Conservation (phyloP, 2,797 vertebrate species). For the Chanos chanos region DNA sequence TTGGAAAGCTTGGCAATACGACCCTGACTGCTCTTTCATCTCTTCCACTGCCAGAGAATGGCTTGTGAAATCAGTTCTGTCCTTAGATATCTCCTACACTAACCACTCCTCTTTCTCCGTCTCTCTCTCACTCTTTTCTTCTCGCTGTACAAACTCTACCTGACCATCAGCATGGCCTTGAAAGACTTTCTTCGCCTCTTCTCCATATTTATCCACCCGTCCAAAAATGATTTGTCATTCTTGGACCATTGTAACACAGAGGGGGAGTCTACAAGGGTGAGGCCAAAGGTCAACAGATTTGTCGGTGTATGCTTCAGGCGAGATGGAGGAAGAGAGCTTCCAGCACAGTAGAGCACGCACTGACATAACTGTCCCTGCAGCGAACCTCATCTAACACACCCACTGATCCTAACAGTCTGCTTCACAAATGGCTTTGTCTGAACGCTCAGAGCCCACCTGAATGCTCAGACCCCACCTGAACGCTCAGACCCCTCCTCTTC, state of each 20-base stretch:
- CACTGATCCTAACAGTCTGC: no score
- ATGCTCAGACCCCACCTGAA: no score
- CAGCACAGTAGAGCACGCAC: no score
- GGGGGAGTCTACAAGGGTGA: neutral
- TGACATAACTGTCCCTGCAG: no score
- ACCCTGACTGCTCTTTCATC: no score
- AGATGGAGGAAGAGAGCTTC: no score
- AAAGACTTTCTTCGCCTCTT: neutral
- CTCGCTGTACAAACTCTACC: neutral
- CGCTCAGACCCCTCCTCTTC: no score
- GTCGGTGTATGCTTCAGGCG: neutral
- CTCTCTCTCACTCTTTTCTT: neutral
- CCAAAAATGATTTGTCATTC: conserved; percentile 8
- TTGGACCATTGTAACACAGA: neutral
- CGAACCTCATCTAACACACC: no score
- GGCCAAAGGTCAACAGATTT: neutral
- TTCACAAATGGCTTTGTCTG: no score
- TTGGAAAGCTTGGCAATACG: no score
- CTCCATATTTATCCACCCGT: neutral
- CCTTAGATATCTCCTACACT: neutral
- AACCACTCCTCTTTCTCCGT: neutral
- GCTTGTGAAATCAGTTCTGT: neutral
- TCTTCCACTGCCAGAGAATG: no score
- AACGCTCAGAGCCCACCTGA: no score
- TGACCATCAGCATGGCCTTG: neutral